Evolutionary conservation across 2,888 invertebrate genomes (phyloP).

Genomic region (Bellardia pandia): DNA sequence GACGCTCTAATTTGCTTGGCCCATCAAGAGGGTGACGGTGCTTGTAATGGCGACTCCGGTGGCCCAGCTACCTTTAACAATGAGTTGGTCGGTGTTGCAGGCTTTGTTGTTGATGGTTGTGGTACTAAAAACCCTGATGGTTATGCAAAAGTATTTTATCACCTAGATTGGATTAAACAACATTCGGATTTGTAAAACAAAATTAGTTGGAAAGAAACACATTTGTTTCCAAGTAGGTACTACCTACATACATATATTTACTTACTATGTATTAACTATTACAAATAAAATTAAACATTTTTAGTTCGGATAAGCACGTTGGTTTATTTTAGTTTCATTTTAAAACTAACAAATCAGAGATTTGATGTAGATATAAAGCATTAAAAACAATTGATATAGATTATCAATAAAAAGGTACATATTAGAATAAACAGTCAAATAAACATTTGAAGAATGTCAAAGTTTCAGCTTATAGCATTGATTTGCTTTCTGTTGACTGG

Average conservation of each 20-base stretch:
- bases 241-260: neutral
- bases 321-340: neutral
- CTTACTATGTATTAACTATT: neutral
- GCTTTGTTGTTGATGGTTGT: conserved; percentile 77
- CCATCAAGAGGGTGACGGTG: conserved; percentile 77
- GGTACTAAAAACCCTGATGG: conserved; percentile 76
- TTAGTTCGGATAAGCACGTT: neutral
- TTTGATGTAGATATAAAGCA: conserved; percentile 8
- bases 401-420: neutral
- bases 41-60: conserved; percentile 79
- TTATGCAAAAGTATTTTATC: conserved; percentile 77
- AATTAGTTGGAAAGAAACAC: neutral
- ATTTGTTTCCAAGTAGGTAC: no score
- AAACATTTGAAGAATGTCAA: conserved; percentile 17
- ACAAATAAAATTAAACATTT: neutral
- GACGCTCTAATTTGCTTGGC: conserved; percentile 76
- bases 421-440: no score
- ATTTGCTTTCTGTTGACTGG: conserved; percentile 1
- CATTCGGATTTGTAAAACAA: conserved; percentile 67
- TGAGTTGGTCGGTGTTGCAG: conserved; percentile 77
- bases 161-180: conserved; percentile 71
- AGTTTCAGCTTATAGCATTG: neutral
- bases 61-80: conserved; percentile 77
- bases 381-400: neutral
- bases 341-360: neutral